phyloP scores from a whole-genome alignment of 35 echinoderm and acorn worm species.

The Ophioderma brevispina region DNA sequence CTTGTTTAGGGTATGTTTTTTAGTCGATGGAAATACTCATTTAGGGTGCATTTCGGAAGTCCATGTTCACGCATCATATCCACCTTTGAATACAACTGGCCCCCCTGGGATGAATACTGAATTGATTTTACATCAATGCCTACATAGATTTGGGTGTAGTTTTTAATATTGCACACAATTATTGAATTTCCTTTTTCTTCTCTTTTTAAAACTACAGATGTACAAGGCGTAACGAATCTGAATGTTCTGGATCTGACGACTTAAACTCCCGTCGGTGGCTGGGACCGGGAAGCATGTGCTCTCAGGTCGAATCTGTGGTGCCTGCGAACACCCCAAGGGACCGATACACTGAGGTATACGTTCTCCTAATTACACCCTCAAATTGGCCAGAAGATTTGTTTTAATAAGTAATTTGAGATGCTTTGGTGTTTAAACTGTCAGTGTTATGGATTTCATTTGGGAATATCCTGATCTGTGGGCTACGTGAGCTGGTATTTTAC shows the following conservation, averaged over 20 bases:
- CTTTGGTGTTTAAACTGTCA: not conserved
- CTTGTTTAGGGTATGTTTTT: no score
- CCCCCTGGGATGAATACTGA: no score
- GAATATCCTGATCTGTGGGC: not conserved
- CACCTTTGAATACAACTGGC: no score
- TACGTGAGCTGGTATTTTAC: not conserved
- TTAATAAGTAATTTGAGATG: slow-evolving; percentile 6
- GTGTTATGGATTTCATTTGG: not conserved
- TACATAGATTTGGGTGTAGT: no score
- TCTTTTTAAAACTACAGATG: slow-evolving; percentile 45
- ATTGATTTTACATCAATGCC: no score
- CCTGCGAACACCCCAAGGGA: slow-evolving; percentile 71
- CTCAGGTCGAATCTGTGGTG: slow-evolving; percentile 27
- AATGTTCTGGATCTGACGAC: slow-evolving; percentile 59
- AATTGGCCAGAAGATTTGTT: not conserved
- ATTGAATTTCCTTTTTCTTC: no score
- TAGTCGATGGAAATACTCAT: no score
- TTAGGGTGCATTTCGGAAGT: no score
- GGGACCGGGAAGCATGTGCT: slow-evolving; percentile 15
- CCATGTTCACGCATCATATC: no score
- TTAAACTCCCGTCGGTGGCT: slow-evolving; percentile 53
- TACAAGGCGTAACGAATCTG: slow-evolving; percentile 52
- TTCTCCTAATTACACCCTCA: not conserved
- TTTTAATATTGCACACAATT: no score
- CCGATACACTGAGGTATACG: slow-evolving; percentile 36